Percentiles rank a stretch among this genome's conserved stretches.
phyloP scores from a whole-genome alignment of 2,797 vertebrate genomes.

The Typhlichthys eigenmanni region DNA sequence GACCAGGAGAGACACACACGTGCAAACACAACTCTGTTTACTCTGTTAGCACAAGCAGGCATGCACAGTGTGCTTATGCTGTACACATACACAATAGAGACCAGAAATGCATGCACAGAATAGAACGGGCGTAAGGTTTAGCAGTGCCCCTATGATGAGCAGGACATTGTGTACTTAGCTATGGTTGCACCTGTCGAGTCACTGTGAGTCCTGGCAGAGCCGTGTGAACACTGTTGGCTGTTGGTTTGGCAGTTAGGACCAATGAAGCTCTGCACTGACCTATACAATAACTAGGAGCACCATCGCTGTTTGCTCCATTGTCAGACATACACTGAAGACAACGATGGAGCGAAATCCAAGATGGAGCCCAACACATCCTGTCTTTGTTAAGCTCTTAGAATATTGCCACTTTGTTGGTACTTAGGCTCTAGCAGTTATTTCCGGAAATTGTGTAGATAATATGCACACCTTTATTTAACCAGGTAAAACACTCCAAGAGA shows the following conservation, averaged over 20 bases:
- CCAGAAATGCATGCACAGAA: constrained; percentile 7
- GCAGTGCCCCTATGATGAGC: constrained; percentile 10
- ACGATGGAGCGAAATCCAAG: neutral
- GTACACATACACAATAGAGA: neutral
- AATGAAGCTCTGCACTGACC: too few relatives aligned
- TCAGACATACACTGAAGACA: neutral
- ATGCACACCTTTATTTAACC: too few relatives aligned
- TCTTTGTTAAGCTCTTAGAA: too few relatives aligned
- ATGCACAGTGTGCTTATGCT: neutral
- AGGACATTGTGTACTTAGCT: constrained; percentile 22
- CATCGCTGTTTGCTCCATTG: too few relatives aligned
- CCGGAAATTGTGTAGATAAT: too few relatives aligned
- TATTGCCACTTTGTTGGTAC: too few relatives aligned
- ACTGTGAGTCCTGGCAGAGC: too few relatives aligned
- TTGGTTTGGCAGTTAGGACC: too few relatives aligned
- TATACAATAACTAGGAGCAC: too few relatives aligned
- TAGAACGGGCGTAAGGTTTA: constrained; percentile 6
- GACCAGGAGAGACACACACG: neutral
- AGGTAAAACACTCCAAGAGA: too few relatives aligned
- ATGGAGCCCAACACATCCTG: neutral
- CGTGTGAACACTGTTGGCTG: too few relatives aligned
- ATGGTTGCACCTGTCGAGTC: constrained; percentile 35
- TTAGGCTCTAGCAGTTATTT: too few relatives aligned
- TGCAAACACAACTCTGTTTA: constrained; percentile 10
- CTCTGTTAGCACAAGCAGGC: neutral